These are phyloP conservation scores for Alca torda DNA, from an alignment of 2,797 vertebrate genomes.

Conservation along the genomic window DNA sequence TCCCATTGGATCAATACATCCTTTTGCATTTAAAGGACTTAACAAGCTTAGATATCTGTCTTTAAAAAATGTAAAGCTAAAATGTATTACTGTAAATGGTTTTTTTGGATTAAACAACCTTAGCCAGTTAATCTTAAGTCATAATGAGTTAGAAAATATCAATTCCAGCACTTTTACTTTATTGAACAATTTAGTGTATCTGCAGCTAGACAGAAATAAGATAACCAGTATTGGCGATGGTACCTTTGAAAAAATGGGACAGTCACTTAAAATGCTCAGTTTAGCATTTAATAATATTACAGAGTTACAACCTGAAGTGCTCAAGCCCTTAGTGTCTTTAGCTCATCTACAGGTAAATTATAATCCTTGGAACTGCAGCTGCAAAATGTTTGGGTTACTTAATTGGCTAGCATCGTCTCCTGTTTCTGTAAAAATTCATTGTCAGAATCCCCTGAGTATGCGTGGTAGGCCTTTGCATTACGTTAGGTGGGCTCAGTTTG, in stretches of 20 bases:
- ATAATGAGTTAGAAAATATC: constrained; percentile 74
- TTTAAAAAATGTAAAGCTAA: constrained; percentile 71
- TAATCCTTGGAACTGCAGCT: constrained; percentile 80
- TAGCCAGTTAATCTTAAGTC: constrained; percentile 72
- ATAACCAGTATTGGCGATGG: constrained; percentile 65
- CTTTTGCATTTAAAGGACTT: constrained; percentile 76
- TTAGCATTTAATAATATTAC: constrained; percentile 81
- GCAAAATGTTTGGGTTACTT: constrained; percentile 68
- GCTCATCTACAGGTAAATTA: constrained; percentile 73
- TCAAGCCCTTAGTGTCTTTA: constrained; percentile 77
- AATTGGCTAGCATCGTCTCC: constrained; percentile 73
- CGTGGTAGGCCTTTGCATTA: constrained; percentile 67
- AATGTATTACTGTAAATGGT: constrained; percentile 57
- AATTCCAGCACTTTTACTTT: constrained; percentile 69
- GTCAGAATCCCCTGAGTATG: constrained; percentile 66
- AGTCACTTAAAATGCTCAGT: constrained; percentile 76
- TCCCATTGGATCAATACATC: constrained; percentile 63
- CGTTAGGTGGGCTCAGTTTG: constrained; percentile 59
- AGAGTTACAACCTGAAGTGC: constrained; percentile 72
- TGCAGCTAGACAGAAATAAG: constrained; percentile 75
- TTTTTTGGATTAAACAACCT: constrained; percentile 75
- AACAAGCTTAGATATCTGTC: constrained; percentile 67
- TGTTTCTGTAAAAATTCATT: constrained; percentile 72
- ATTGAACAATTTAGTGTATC: constrained; percentile 69
- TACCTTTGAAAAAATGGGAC: constrained; percentile 74